Conservation (phyloP, 64 coral and sea anemone species). For the Montipora capricornis region DNA sequence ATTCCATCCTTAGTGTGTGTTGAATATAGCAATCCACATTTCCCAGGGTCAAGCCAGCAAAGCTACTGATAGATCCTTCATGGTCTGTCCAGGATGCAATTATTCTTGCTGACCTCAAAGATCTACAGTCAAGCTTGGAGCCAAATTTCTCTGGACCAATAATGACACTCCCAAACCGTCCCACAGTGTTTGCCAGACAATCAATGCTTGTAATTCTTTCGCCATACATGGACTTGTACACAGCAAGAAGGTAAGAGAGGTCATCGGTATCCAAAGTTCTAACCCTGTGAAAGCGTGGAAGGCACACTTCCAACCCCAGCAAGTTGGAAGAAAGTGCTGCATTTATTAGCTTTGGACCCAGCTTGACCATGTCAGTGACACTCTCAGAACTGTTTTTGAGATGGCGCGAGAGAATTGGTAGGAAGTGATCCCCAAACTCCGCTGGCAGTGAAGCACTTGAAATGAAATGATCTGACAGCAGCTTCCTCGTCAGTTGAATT, state of each 20-base stretch:
- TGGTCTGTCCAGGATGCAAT: slow-evolving; percentile 38
- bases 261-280: slow-evolving; percentile 20
- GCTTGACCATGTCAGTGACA: not conserved
- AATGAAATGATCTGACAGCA: not conserved
- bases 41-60: not conserved
- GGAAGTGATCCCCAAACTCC: slow-evolving; percentile 21
- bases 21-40: not conserved
- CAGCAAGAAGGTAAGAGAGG: not conserved
- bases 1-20: not conserved
- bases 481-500: not conserved
- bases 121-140: not conserved
- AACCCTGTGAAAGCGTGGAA: not conserved
- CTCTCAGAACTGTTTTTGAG: not conserved
- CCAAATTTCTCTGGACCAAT: slow-evolving; percentile 26
- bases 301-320: not conserved
- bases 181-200: not conserved
- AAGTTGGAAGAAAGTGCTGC: not conserved
- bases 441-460: not conserved
- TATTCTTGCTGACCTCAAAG: not conserved
- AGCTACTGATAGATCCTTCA: not conserved
- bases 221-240: slow-evolving; percentile 7
- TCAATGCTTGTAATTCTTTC: not conserved
- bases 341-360: not conserved
- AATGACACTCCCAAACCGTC: not conserved
- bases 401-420: not conserved